These are phyloP conservation scores for Crenichthys baileyi DNA, from an alignment of 2,797 vertebrate species.

Conservation along the genomic window DNA sequence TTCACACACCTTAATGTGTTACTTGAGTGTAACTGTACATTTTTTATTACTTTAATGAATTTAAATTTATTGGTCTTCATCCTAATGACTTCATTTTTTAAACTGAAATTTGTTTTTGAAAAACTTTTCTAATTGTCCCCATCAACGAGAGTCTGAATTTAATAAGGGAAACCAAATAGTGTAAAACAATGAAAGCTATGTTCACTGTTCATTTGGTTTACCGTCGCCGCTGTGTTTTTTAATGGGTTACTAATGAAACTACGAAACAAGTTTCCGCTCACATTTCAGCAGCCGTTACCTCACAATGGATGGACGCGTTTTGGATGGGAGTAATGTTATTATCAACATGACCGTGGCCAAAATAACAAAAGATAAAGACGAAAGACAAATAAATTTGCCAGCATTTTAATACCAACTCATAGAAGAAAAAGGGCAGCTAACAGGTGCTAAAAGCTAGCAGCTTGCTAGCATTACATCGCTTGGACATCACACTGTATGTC, in stretches of 20 bases:
- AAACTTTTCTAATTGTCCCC: not conserved
- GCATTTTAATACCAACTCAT: not conserved
- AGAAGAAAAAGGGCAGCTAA: not conserved
- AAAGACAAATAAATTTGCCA: not conserved
- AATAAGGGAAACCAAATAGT: not conserved
- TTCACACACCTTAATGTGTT: not conserved
- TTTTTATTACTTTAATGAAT: not conserved
- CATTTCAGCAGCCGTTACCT: not conserved
- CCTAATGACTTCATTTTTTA: not conserved
- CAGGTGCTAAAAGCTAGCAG: constrained; percentile 34
- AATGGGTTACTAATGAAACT: not conserved
- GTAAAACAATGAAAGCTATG: not conserved
- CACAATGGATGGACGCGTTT: too few relatives aligned
- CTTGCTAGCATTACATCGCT: not conserved
- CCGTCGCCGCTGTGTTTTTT: not conserved
- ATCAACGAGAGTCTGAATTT: not conserved
- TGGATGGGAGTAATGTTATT: not conserved
- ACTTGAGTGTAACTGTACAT: not conserved
- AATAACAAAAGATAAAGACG: not conserved
- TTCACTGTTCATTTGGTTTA: not conserved
- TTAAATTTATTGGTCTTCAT: not conserved
- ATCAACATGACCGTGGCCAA: not conserved
- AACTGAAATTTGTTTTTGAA: not conserved
- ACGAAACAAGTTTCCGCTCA: not conserved
- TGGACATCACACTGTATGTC: not conserved